A percentile compares a stretch with the other conserved stretches of the same genome.
Evolutionary conservation across 2,113 vertebrate species (phyloP).

Genomic region (Zosterops japonicus): DNA sequence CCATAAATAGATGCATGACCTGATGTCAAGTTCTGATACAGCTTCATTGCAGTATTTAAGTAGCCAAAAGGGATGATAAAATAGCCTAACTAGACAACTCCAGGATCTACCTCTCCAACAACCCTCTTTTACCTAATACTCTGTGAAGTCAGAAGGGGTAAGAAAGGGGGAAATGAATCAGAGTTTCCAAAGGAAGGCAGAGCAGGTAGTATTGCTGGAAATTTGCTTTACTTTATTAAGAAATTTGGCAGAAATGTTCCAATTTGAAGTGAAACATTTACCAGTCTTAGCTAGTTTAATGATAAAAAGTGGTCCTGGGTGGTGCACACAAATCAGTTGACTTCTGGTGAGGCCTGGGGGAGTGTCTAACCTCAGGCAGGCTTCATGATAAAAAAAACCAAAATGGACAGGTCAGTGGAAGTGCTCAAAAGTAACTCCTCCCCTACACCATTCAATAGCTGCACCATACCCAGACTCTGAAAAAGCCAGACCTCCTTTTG

Average conservation of each 20-base stretch:
- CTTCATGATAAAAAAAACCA: background rate
- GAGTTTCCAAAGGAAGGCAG: background rate
- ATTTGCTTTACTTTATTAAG: background rate
- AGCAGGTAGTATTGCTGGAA: background rate
- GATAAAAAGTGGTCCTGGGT: background rate
- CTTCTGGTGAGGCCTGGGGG: background rate
- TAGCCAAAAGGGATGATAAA: background rate
- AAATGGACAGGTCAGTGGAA: background rate
- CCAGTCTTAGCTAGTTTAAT: background rate
- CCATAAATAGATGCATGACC: background rate
- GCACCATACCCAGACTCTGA: background rate
- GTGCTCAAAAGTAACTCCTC: background rate
- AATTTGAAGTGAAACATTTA: background rate
- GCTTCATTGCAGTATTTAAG: background rate
- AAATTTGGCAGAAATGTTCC: background rate
- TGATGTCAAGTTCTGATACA: background rate
- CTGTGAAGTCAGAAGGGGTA: background rate
- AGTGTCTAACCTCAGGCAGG: background rate
- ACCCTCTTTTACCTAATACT: background rate
- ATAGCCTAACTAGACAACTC: background rate
- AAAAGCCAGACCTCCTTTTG: background rate
- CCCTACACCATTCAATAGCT: fast-evolving
- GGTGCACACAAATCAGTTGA: background rate
- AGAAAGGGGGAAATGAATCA: background rate
- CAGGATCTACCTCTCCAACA: background rate